Percentiles rank a stretch among this genome's conserved stretches.
phyloP scores from a whole-genome alignment of 2,797 vertebrate species.

The Sorex maritimensis region DNA sequence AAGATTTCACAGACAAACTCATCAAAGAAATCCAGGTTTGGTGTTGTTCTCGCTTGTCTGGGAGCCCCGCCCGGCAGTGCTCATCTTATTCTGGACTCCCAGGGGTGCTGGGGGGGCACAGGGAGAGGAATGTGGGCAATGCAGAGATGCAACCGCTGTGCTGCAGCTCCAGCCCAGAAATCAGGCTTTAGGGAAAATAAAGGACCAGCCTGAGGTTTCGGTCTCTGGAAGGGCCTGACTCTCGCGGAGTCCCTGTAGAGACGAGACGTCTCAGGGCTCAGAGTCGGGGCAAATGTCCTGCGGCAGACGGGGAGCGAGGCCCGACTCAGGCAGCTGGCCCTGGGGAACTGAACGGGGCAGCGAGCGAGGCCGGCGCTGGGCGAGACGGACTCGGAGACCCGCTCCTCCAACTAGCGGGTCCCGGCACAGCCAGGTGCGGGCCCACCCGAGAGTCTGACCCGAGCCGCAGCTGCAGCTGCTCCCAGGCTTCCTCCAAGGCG shows the following conservation, averaged over 20 bases:
- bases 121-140: too few relatives aligned
- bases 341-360: too few relatives aligned
- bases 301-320: neutral
- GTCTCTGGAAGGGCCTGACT: neutral
- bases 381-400: neutral
- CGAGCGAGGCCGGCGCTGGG: too few relatives aligned
- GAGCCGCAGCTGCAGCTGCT: neutral
- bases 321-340: neutral
- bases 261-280: neutral
- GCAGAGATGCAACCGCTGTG: too few relatives aligned
- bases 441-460: neutral
- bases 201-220: neutral
- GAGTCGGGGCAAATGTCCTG: too few relatives aligned
- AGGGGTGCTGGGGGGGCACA: too few relatives aligned
- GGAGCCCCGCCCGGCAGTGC: too few relatives aligned
- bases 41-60: too few relatives aligned
- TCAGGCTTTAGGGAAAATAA: neutral
- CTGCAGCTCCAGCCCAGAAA: too few relatives aligned
- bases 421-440: neutral
- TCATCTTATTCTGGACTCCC: too few relatives aligned
- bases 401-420: neutral
- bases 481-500: neutral
- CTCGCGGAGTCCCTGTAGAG: too few relatives aligned
- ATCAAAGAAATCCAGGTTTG: neutral
- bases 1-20: conserved; percentile 32